A percentile compares a stretch with the other conserved stretches of the same genome.
Conservation (phyloP, 1,140 invertebrate genomes). For the Glossosoma conforme region DNA sequence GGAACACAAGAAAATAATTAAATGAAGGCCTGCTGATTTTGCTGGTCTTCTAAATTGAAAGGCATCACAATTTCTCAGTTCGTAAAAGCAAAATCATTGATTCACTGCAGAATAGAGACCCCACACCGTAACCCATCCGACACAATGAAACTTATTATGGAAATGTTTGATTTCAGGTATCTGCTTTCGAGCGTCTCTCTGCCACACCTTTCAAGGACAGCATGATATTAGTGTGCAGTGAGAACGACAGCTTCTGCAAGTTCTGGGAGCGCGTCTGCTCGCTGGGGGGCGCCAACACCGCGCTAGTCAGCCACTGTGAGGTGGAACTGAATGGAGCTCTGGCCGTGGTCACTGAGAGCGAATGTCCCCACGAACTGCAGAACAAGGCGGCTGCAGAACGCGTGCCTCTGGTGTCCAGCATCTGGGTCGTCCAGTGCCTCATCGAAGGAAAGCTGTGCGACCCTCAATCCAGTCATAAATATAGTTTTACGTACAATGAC, state of each 20-base stretch:
- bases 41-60: no score
- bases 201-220: conserved; percentile 50
- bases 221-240: conserved; percentile 47
- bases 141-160: no score
- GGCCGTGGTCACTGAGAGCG: conserved; percentile 49
- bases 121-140: no score
- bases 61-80: no score
- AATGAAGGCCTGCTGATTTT: no score
- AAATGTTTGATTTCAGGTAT: conserved; percentile 32
- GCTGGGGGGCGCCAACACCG: conserved; percentile 52
- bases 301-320: conserved; percentile 45
- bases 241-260: conserved; percentile 46
- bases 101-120: no score
- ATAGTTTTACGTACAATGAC: conserved; percentile 46
- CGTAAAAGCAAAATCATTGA: no score
- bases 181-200: conserved; percentile 40
- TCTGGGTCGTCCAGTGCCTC: conserved; percentile 56
- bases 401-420: conserved; percentile 53
- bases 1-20: no score
- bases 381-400: conserved; percentile 49
- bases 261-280: conserved; percentile 56
- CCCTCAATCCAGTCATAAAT: conserved; percentile 47
- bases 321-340: conserved; percentile 46
- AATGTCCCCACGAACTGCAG: conserved; percentile 51
- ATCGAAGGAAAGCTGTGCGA: conserved; percentile 50